Conservation (phyloP, 1,140 invertebrate species). For the Drosophila burlai region DNA sequence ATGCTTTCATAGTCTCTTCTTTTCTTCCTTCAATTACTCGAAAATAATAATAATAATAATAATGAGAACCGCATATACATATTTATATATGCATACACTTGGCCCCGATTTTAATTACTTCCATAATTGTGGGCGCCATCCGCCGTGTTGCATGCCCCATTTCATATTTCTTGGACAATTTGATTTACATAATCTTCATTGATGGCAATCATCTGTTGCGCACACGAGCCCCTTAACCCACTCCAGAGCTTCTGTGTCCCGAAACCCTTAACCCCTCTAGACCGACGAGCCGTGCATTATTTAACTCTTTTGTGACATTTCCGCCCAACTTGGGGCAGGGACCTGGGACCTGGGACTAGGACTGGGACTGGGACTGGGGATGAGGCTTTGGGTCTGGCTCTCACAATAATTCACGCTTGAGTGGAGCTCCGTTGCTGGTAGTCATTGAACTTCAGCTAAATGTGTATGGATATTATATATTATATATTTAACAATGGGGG, state of each 20-base stretch:
- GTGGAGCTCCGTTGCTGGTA: conserved; percentile 67
- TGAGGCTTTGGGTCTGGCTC: conserved; percentile 8
- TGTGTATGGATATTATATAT: conserved; percentile 32
- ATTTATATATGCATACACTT: conserved; percentile 7
- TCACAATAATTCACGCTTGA: conserved; percentile 74
- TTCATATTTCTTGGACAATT: conserved; percentile 67
- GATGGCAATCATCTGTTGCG: conserved; percentile 76
- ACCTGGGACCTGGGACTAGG: background rate
- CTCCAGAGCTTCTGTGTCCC: background rate
- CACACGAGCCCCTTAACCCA: conserved; percentile 4
- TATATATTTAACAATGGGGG: conserved; percentile 7
- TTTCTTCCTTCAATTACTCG: background rate
- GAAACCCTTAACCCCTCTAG: background rate
- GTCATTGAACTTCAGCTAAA: conserved; percentile 77
- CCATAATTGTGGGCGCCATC: conserved; percentile 28
- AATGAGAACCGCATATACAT: background rate
- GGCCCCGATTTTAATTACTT: conserved; percentile 32
- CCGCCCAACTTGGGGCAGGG: conserved; percentile 14
- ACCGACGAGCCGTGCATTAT: conserved; percentile 33
- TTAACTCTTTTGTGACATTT: conserved; percentile 65
- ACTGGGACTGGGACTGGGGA: background rate
- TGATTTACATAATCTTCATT: conserved; percentile 75
- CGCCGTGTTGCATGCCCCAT: conserved; percentile 57
- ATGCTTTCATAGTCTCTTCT: background rate
- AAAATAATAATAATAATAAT: conserved; percentile 6